Evolutionary conservation across 2,797 vertebrate genomes (phyloP).

Genomic region (Megaceryle alcyon): DNA sequence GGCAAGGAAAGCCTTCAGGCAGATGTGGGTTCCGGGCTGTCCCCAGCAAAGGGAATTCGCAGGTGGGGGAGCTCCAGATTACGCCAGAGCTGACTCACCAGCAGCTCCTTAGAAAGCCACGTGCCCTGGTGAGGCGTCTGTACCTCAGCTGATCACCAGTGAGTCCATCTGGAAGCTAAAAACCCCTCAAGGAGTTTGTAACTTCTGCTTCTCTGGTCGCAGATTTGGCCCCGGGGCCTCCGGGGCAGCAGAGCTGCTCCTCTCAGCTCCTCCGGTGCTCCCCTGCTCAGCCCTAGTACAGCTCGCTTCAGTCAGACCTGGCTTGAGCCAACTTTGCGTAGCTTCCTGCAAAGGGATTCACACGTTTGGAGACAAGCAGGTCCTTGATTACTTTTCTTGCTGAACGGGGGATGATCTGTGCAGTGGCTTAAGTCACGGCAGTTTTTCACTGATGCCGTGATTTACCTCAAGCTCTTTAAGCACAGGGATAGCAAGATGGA

Average conservation of each 20-base stretch:
- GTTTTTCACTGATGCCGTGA: neutral
- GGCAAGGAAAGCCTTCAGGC: neutral
- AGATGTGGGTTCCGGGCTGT: neutral
- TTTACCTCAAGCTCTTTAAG: neutral
- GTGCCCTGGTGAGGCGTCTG: rapidly evolving
- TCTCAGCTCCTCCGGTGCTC: neutral
- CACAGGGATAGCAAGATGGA: neutral
- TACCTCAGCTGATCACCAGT: neutral
- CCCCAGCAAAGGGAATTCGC: neutral
- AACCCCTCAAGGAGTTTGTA: neutral
- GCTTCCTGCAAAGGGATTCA: neutral
- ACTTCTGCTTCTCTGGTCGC: neutral
- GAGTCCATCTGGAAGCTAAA: neutral
- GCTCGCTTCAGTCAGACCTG: neutral
- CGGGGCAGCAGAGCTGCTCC: neutral
- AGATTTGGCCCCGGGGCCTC: neutral
- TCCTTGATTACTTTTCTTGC: neutral
- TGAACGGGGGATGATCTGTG: neutral
- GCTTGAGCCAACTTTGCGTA: neutral
- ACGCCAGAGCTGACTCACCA: neutral
- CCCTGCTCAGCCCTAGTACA: rapidly evolving
- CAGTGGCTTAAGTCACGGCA: neutral
- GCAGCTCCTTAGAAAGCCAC: neutral
- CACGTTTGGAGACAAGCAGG: neutral
- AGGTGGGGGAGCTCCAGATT: neutral